phyloP scores from a whole-genome alignment of 1,140 invertebrate species.

The Ridgeia piscesae region DNA sequence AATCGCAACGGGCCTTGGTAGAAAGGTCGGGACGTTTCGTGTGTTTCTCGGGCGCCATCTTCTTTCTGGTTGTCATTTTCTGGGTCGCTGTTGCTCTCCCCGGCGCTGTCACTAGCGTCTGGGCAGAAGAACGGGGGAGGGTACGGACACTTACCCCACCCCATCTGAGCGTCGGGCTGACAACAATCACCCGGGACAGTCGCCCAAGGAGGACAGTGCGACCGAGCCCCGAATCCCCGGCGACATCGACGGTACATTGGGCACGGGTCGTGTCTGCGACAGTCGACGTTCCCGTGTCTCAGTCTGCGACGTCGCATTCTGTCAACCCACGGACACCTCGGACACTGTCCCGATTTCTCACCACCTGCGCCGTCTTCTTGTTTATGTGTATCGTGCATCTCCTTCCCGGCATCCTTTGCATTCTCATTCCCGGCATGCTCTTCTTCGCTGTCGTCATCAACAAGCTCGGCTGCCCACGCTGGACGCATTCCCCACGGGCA shows the following conservation, averaged over 20 bases:
- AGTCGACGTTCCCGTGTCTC: neutral
- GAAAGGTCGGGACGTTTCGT: neutral
- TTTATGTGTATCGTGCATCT: neutral
- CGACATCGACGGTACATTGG: neutral
- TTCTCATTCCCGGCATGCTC: neutral
- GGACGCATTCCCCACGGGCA: too few species aligned
- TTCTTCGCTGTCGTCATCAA: neutral
- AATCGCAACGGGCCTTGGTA: neutral
- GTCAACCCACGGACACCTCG: neutral
- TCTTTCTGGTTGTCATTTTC: neutral
- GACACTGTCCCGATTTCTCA: neutral
- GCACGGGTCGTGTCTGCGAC: neutral
- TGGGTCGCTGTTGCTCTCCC: neutral
- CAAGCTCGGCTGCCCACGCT: neutral
- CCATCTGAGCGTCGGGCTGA: neutral
- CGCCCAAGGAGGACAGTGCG: neutral
- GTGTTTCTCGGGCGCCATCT: neutral
- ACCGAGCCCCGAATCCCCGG: neutral
- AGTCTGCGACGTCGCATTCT: neutral
- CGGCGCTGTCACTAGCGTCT: neutral
- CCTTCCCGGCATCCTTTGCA: neutral
- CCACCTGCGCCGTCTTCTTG: too few species aligned
- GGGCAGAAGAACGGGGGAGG: neutral
- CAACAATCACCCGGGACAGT: neutral
- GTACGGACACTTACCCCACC: neutral